A percentile compares a stretch with the other conserved stretches of the same genome.
Conservation (phyloP, 2,888 invertebrate genomes). For the Thereva unica region DNA sequence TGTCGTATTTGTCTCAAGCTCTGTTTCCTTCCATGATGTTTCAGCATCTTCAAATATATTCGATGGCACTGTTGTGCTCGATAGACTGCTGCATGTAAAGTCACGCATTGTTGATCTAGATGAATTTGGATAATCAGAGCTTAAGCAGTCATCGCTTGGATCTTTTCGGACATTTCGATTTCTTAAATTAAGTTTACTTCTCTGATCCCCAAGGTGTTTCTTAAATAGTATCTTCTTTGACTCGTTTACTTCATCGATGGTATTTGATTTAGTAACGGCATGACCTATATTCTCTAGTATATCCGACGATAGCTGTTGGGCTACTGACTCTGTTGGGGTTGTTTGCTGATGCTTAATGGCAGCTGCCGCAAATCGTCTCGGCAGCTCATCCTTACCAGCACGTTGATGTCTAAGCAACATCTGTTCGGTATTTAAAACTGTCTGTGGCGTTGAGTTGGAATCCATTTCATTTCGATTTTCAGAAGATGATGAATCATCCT, state of each 20-base stretch:
- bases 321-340: neutral
- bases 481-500: conserved; percentile 45
- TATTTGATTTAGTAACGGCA: conserved; percentile 56
- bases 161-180: conserved; percentile 52
- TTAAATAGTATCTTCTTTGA: conserved; percentile 58
- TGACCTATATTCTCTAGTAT: conserved; percentile 51
- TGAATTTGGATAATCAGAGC: conserved; percentile 67
- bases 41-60: conserved; percentile 59
- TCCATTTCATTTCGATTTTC: conserved; percentile 53
- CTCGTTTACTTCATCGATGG: conserved; percentile 56
- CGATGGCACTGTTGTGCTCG: conserved; percentile 57
- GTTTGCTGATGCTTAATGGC: conserved; percentile 16
- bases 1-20: conserved; percentile 61
- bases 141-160: conserved; percentile 61
- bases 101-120: conserved; percentile 65
- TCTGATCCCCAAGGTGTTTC: conserved; percentile 57
- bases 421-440: conserved; percentile 67
- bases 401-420: conserved; percentile 65
- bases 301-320: conserved; percentile 2
- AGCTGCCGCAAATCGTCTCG: conserved; percentile 51
- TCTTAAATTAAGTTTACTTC: conserved; percentile 50
- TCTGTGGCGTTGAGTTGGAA: conserved; percentile 65
- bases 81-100: conserved; percentile 62
- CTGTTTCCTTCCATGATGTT: conserved; percentile 68
- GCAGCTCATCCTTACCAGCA: conserved; percentile 58